phyloP scores from a whole-genome alignment of 2,888 invertebrate species.

The Lamproptera curius region DNA sequence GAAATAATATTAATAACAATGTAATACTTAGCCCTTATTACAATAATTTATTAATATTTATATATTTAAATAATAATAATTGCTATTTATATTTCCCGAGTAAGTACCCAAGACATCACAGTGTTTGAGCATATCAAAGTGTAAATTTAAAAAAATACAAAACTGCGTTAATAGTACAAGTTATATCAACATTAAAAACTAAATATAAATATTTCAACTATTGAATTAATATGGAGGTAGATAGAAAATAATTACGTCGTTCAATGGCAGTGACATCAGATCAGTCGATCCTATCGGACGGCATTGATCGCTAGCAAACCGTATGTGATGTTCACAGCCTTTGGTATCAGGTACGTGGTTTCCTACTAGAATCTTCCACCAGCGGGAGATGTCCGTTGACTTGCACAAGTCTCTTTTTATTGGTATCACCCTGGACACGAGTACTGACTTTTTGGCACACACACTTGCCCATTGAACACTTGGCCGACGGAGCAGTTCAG shows the following conservation, averaged over 20 bases:
- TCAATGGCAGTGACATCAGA: background rate
- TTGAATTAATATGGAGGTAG: conserved; percentile 21
- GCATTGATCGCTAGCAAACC: conserved; percentile 7
- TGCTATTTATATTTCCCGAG: too few species aligned
- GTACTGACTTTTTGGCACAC: conserved; percentile 64
- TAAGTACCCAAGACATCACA: too few species aligned
- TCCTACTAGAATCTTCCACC: conserved; percentile 24
- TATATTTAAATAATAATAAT: too few species aligned
- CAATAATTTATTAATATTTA: too few species aligned
- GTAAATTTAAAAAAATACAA: too few species aligned
- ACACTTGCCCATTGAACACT: conserved; percentile 78
- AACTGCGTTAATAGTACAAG: too few species aligned
- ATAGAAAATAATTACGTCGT: conserved; percentile 6
- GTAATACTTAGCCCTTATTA: too few species aligned
- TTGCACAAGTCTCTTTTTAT: too few species aligned
- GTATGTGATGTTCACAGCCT: conserved; percentile 41
- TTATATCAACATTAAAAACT: conserved; percentile 5
- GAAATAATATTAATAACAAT: too few species aligned
- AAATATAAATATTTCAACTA: conserved; percentile 2
- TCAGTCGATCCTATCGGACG: background rate
- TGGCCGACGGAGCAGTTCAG: conserved; percentile 65
- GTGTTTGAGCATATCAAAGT: too few species aligned
- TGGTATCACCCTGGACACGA: conserved; percentile 64
- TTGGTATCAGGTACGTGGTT: conserved; percentile 52
- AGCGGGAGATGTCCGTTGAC: conserved; percentile 22